Base-by-base conservation (phyloP, 1,140 invertebrate genomes). In the Heliconius hermathena region DNA sequence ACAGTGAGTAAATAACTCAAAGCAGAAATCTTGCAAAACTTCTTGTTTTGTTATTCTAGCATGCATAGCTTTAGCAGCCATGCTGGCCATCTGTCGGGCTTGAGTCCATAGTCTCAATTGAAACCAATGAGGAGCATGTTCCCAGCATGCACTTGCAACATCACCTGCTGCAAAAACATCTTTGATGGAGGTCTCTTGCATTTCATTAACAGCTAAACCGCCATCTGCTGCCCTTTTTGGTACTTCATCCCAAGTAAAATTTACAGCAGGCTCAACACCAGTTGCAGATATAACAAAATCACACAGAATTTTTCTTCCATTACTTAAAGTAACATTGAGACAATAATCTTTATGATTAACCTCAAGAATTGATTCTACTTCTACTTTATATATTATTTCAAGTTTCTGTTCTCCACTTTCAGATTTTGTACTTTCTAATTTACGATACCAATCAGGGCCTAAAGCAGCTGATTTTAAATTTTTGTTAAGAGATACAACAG, bases 91-190 rank as follows among this genome's bases (percentile, higher is more conserved):
- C 94, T 99, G 98, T 81, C 98, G 94, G 0, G 99, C 99, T 95
- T 99, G 99, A 8, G 98, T 98, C 99, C 99, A 99, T 2, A 99
- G 91, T 73, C 98, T 95, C 97, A 99, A 98, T 95, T 99, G 99
- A 93, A 99, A 97, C 99, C 99, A 99, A 89, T 99, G 97, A 57
- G 95, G 90, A 1, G 98, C 96, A 74, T 94, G 87, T 22, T 96
- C 89, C 99, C 99, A 99, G 41, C 91, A 91, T 41, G 97, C 97
- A 81, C 96, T 96, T 87, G 98, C 99, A 11, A 98, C 97, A 96
- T 99, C 99, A 13, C 99, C 99, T 74, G 99, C 99, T 22, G 99
- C 99, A 96, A 97, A 99, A 22, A 99, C 96, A 92, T 98, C 96
- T 66, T 85, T 84, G 18, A 97, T 85, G 60, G 96, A 97, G 20